A percentile compares a stretch with the other conserved stretches of the same genome.
Conservation (phyloP, 1,140 invertebrate species). For the Lepidurus arcticus region DNA sequence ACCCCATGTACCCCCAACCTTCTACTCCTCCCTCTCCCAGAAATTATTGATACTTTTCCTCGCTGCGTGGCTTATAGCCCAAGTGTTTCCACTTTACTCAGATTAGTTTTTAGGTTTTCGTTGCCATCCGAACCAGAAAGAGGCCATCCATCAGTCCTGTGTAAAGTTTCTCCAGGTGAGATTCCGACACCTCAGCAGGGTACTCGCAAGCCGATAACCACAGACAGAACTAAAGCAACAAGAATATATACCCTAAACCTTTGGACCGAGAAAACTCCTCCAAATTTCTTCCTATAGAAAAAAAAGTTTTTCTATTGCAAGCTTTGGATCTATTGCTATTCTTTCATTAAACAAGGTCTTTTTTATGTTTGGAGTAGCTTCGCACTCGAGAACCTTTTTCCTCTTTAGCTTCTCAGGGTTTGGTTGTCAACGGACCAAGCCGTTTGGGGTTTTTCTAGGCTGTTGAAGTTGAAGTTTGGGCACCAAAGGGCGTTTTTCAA, state of each 20-base stretch:
- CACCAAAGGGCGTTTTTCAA: background rate
- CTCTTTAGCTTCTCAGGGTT: background rate
- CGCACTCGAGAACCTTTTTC: background rate
- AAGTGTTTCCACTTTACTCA: background rate
- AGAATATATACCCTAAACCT: background rate
- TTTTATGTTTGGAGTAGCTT: background rate
- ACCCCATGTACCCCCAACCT: too few species aligned
- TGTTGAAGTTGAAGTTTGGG: background rate
- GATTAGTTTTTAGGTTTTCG: background rate
- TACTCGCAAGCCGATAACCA: background rate
- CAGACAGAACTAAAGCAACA: background rate
- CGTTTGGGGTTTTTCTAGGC: background rate
- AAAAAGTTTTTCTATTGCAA: background rate
- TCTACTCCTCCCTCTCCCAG: background rate
- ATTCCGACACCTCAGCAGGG: conserved; percentile 12
- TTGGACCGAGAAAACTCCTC: background rate
- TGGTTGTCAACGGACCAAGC: conserved; percentile 12
- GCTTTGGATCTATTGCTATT: background rate
- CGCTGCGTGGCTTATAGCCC: background rate
- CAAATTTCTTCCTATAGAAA: background rate
- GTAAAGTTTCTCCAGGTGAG: conserved; percentile 21
- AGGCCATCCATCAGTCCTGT: conserved; percentile 13
- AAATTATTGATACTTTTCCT: background rate
- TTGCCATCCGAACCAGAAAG: background rate
- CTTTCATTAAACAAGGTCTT: background rate